phyloP scores from a whole-genome alignment of 1,140 invertebrate species.

The Tyrophagus putrescentiae region DNA sequence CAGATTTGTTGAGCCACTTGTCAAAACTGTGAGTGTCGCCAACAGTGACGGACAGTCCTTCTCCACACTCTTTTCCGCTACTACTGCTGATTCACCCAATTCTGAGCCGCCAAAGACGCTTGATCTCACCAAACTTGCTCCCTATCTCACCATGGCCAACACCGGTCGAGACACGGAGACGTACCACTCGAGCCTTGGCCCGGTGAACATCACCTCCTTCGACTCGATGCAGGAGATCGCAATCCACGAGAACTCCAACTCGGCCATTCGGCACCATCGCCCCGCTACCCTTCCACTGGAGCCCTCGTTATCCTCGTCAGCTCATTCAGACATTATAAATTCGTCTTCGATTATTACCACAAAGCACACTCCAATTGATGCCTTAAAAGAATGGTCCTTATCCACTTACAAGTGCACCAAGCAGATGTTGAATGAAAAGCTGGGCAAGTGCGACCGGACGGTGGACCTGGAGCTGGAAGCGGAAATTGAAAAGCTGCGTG shows the following conservation, averaged over 20 bases:
- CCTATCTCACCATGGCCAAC: neutral
- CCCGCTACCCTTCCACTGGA: constrained; percentile 15
- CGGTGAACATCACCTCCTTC: constrained; percentile 10
- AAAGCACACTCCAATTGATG: constrained; percentile 47
- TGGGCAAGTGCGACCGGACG: constrained; percentile 62
- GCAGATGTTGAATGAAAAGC: constrained; percentile 81
- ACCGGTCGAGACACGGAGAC: constrained; percentile 1
- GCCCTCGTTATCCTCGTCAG: neutral
- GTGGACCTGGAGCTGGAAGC: constrained; percentile 77
- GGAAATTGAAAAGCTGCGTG: constrained; percentile 74
- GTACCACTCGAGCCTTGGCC: constrained; percentile 11
- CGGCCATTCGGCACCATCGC: neutral
- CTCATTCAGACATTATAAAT: neutral
- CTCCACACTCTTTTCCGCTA: too few species aligned
- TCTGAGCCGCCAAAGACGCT: too few species aligned
- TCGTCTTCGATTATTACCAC: neutral
- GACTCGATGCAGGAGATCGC: constrained; percentile 20
- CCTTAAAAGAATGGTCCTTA: constrained; percentile 84
- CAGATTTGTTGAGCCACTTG: too few species aligned
- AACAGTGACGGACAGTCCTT: too few species aligned
- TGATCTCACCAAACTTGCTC: too few species aligned
- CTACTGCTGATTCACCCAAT: too few species aligned
- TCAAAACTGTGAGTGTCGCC: too few species aligned
- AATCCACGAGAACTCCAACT: constrained; percentile 5
- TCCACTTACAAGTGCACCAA: constrained; percentile 93